Evolutionary conservation across 2,888 invertebrate genomes (phyloP).

Genomic region (Lasioglossum morio): DNA sequence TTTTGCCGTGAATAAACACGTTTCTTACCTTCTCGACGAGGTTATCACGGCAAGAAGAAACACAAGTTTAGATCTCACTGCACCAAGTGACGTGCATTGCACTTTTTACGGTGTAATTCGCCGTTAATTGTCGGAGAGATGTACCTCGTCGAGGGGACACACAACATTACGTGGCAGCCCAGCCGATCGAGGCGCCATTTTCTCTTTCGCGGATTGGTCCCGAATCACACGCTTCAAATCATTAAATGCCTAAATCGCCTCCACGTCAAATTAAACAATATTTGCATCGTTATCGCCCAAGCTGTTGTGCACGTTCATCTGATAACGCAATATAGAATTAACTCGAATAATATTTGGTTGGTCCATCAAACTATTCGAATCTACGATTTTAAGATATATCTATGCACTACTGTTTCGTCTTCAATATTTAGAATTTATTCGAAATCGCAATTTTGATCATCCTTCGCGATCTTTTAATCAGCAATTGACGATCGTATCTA

Average conservation of each 20-base stretch:
- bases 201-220: constrained; percentile 29
- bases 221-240: constrained; percentile 33
- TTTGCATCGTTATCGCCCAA: background rate
- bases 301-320: background rate
- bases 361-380: background rate
- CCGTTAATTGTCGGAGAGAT: constrained; percentile 72
- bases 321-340: background rate
- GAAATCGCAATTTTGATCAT: background rate
- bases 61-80: constrained; percentile 71
- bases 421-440: background rate
- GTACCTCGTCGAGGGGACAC: constrained; percentile 79
- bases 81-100: constrained; percentile 76
- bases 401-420: background rate
- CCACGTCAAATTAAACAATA: constrained; percentile 3
- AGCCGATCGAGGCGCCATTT: constrained; percentile 72
- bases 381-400: background rate
- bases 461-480: background rate
- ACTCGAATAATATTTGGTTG: background rate
- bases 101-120: constrained; percentile 72
- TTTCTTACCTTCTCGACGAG: constrained; percentile 67
- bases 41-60: constrained; percentile 59
- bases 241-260: constrained; percentile 13
- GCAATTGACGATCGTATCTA: background rate
- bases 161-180: constrained; percentile 83
- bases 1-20: background rate